Conservation (phyloP, 2,113 vertebrate genomes). For the Rostratula benghalensis region DNA sequence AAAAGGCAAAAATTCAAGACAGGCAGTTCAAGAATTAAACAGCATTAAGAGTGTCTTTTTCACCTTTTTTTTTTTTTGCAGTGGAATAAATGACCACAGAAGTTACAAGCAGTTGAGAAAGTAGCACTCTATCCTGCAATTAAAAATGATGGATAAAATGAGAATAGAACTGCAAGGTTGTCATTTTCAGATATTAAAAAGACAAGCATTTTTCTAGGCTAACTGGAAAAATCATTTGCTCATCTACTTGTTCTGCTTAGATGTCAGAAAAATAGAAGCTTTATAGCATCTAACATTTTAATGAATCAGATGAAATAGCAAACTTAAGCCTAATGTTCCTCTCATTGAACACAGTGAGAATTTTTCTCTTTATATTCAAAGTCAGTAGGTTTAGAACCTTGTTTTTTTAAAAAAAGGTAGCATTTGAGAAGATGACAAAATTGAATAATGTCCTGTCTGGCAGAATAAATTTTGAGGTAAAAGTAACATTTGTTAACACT, state of each 20-base stretch:
- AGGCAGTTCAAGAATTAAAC: not conserved
- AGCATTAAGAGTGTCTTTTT: not conserved
- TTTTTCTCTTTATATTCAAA: not conserved
- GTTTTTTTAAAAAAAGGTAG: not conserved
- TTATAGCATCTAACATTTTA: not conserved
- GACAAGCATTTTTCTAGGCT: constrained; percentile 8
- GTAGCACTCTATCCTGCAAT: not conserved
- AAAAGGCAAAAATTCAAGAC: not conserved
- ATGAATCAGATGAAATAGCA: not conserved
- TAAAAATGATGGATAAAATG: constrained; percentile 55
- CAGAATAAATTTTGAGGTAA: not conserved
- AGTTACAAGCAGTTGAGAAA: constrained; percentile 17
- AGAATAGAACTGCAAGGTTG: constrained; percentile 32
- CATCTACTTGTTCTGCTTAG: constrained; percentile 12
- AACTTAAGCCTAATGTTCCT: not conserved
- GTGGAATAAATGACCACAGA: constrained; percentile 2
- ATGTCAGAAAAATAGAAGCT: constrained; percentile 18
- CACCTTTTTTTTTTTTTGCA: not conserved
- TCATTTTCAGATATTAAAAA: constrained; percentile 45
- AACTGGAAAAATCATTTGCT: constrained; percentile 30
- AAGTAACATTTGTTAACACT: not conserved
- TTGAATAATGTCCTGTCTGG: not conserved
- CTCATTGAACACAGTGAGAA: not conserved
- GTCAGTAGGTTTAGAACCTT: not conserved
- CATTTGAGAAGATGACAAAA: not conserved